Evolutionary conservation across 2,113 vertebrate genomes (phyloP).

Genomic region (Stigmatopora argus): DNA sequence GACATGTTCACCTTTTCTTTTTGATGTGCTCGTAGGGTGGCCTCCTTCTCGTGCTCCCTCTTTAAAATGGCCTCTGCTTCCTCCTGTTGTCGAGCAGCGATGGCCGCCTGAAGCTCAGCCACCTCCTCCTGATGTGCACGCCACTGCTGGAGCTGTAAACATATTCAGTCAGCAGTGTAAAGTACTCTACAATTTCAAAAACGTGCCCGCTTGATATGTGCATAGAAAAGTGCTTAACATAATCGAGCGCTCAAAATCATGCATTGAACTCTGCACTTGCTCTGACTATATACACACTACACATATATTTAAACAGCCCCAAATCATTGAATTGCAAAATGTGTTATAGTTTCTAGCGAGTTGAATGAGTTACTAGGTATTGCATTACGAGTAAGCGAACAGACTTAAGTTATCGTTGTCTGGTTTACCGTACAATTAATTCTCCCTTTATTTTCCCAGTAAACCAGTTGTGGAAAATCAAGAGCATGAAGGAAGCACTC

Average conservation of each 20-base stretch:
- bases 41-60: conserved; percentile 72
- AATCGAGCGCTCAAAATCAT: background rate
- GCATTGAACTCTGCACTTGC: background rate
- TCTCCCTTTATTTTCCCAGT: too few relatives aligned
- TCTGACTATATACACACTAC: too few relatives aligned
- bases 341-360: too few relatives aligned
- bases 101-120: conserved; percentile 76
- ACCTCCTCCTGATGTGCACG: conserved; percentile 80
- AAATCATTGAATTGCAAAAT: too few relatives aligned
- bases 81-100: conserved; percentile 74
- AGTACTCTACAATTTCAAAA: background rate
- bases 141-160: conserved; percentile 80
- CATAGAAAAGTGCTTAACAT: background rate
- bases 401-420: too few relatives aligned
- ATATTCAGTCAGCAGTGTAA: background rate
- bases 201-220: background rate
- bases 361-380: too few relatives aligned
- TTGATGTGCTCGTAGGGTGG: conserved; percentile 68
- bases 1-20: conserved; percentile 66
- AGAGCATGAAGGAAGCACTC: too few relatives aligned
- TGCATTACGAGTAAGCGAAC: too few relatives aligned
- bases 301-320: too few relatives aligned
- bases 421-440: too few relatives aligned
- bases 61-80: conserved; percentile 72
- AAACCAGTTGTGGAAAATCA: too few relatives aligned